Percentiles rank a stretch among this genome's conserved stretches.
Evolutionary conservation across 2,888 invertebrate species (phyloP).

Genomic region (Lithophane socia): DNA sequence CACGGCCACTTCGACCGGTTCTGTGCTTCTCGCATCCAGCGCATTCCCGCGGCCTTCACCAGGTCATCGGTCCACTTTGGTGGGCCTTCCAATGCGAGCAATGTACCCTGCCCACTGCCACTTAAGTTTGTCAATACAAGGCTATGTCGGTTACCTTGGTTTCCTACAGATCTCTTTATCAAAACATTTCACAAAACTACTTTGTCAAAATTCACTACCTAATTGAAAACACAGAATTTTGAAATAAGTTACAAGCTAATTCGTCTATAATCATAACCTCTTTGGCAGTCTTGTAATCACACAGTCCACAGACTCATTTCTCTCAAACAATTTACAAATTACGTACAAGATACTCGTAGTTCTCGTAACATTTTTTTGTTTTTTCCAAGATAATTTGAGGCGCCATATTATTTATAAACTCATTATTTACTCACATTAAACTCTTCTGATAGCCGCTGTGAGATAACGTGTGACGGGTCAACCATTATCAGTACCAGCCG

Average conservation of each 20-base stretch:
- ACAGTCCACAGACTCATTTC: neutral
- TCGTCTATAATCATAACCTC: neutral
- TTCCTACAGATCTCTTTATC: too few relatives aligned
- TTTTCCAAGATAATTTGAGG: constrained; percentile 23
- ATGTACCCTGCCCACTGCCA: too few relatives aligned
- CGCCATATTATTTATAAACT: constrained; percentile 45
- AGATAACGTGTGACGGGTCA: constrained; percentile 47
- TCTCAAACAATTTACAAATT: constrained; percentile 7
- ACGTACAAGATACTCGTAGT: neutral
- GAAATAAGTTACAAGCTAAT: neutral
- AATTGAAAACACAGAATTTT: neutral
- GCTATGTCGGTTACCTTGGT: too few relatives aligned
- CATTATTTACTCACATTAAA: constrained; percentile 40
- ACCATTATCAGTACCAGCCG: constrained; percentile 26
- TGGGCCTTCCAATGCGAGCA: too few relatives aligned
- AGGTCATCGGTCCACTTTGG: too few relatives aligned
- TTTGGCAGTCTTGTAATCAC: neutral
- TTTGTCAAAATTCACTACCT: neutral
- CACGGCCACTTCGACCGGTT: too few relatives aligned
- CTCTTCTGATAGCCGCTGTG: constrained; percentile 26
- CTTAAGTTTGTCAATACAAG: too few relatives aligned
- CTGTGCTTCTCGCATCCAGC: too few relatives aligned
- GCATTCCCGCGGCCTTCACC: too few relatives aligned
- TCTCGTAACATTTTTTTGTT: constrained; percentile 20
- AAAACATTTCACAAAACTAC: too few relatives aligned